These are phyloP conservation scores for Scopus umbretta DNA, from an alignment of 2,113 vertebrate species.

Conservation along the genomic window DNA sequence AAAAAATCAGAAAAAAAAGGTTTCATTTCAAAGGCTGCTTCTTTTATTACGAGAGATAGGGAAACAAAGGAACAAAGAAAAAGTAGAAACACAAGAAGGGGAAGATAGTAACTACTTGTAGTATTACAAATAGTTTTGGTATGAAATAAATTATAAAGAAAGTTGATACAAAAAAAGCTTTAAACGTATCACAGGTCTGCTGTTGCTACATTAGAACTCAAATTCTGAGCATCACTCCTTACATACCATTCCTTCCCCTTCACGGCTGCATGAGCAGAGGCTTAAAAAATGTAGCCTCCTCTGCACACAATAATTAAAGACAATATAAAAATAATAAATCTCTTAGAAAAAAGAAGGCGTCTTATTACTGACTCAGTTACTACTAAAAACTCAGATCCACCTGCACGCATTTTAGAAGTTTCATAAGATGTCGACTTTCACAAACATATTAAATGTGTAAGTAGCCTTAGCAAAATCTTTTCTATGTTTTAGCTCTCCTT, in stretches of 20 bases:
- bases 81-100: background rate
- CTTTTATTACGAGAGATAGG: background rate
- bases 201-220: background rate
- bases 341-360: background rate
- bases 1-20: background rate
- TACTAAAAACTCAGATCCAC: background rate
- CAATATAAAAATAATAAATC: background rate
- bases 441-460: background rate
- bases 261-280: background rate
- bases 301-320: background rate
- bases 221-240: background rate
- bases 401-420: background rate
- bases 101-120: background rate
- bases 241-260: background rate
- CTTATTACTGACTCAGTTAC: background rate
- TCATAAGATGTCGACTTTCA: fast-evolving
- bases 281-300: background rate
- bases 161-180: background rate
- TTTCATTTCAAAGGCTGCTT: background rate
- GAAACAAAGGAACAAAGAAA: background rate
- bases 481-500: background rate
- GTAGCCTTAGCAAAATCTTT: background rate
- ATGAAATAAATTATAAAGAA: background rate
- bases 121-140: background rate
- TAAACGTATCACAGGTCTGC: background rate